These are phyloP conservation scores for Eupithecia tripunctaria DNA, from an alignment of 2,888 invertebrate genomes.

Conservation along the genomic window DNA sequence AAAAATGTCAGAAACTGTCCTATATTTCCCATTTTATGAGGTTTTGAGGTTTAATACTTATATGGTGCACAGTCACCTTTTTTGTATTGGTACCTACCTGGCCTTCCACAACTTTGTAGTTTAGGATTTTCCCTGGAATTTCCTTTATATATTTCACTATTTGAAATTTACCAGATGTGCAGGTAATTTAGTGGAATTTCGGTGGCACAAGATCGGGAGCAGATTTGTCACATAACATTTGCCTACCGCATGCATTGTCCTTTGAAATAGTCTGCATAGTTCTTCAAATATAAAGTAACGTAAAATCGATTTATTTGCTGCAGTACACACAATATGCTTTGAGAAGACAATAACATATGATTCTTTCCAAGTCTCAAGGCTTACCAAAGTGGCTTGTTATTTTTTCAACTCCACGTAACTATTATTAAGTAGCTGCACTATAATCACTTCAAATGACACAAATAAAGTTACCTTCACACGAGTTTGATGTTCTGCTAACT, in stretches of 20 bases:
- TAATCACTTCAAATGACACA: slow-evolving; percentile 26
- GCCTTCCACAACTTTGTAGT: not conserved
- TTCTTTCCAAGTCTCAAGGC: slow-evolving; percentile 2
- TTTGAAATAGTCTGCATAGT: too few relatives aligned
- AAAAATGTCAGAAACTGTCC: not conserved
- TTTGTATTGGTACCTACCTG: not conserved
- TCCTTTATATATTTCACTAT: not conserved
- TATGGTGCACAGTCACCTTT: not conserved
- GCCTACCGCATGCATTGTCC: not conserved
- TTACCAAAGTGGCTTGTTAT: slow-evolving; percentile 8
- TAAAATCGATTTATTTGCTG: not conserved
- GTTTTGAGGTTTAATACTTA: too few relatives aligned
- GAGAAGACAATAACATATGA: not conserved
- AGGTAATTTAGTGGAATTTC: not conserved
- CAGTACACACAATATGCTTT: not conserved
- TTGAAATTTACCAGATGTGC: not conserved
- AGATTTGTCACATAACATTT: not conserved
- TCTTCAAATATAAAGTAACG: not conserved
- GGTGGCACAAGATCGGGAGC: not conserved
- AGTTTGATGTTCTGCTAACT: slow-evolving; percentile 33
- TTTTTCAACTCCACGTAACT: slow-evolving; percentile 6
- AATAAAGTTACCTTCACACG: slow-evolving; percentile 30
- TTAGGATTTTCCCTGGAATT: not conserved
- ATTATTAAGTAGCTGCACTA: not conserved
- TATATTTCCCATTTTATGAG: too few relatives aligned